Base-by-base conservation (phyloP, 2,888 invertebrate species). In the Dynastes grantii region DNA sequence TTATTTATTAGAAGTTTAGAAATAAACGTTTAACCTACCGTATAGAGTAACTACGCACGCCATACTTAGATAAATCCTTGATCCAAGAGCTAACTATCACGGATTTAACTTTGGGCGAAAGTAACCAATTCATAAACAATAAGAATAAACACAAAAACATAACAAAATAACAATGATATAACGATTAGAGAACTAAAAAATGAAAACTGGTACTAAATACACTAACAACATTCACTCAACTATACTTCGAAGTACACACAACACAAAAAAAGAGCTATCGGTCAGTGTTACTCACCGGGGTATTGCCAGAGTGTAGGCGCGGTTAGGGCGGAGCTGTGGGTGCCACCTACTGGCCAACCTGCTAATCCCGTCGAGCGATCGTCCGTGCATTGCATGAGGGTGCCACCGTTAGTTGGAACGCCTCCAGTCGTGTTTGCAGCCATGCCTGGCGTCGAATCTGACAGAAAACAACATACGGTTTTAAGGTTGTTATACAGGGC, bases 221-320 rank as follows among this genome's bases (percentile, higher is more conserved):
- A 71, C 58, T 37, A 29, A 61, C 61, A 61, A 61, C 73, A 75
- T 75, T 75, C 63, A 63, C 63, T 55, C 61, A 75, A 75, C 55
- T 68, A 63, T 68, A 75, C 40, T 45, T 45, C 73, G 61, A 49
- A 61, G 61, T 45, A 75, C 61, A 75, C 77, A 77, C 65, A 78
- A 73, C 64, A 75, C 53, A 64, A 68, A 63, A 80, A 81, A 81
- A 78, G 79, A 80, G 81, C 73, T 79, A 78, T 76, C 75, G 75
- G 75, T 79, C 78, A 78, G 61, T 55, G 63, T 78, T 82, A 91
- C 93, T 92, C 91, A 92, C 92, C 91, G 79, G 95, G 95, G 91
- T 95, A 95, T 90, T 95, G 95, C 95, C 95, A 95, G 87, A 95
- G 91, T 78, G 95, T 92, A 76, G 93, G 92, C 86, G 94, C 91